Percentiles rank a stretch among this genome's conserved stretches.
Evolutionary conservation across 35 echinoderm and acorn worm species (phyloP).

Genomic region (Anneissia japonica): DNA sequence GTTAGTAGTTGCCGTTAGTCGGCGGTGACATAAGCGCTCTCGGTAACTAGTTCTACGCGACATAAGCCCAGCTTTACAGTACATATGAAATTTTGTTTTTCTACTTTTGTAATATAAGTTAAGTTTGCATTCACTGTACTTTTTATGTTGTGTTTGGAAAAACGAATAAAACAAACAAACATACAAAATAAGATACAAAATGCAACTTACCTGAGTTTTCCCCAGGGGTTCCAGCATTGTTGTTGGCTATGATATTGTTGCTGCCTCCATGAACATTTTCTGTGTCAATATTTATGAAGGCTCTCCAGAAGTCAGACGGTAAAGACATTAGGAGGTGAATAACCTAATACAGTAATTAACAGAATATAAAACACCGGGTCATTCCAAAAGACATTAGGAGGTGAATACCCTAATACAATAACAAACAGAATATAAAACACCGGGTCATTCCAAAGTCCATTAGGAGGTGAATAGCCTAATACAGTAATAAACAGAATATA

Average conservation of each 20-base stretch:
- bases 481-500: no score
- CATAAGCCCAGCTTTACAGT: no score
- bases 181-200: neutral
- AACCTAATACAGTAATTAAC: slow-evolving; percentile 68
- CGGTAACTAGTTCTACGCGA: no score
- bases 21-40: no score
- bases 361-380: no score
- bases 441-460: no score
- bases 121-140: neutral
- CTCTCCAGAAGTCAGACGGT: slow-evolving; percentile 95
- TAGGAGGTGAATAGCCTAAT: no score
- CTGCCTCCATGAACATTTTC: slow-evolving; percentile 20
- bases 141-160: neutral
- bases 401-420: no score
- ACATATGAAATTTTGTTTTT: no score
- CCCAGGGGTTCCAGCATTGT: slow-evolving; percentile 44
- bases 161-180: neutral
- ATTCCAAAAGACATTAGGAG: no score
- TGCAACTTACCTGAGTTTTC: neutral
- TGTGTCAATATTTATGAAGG: slow-evolving; percentile 65
- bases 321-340: slow-evolving; percentile 65
- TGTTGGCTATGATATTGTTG: slow-evolving; percentile 49
- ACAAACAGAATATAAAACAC: no score
- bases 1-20: no score
- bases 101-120: neutral